Percentiles rank a stretch among this genome's conserved stretches.
phyloP scores from a whole-genome alignment of 2,797 vertebrate species.

The Chrysocyon brachyurus region DNA sequence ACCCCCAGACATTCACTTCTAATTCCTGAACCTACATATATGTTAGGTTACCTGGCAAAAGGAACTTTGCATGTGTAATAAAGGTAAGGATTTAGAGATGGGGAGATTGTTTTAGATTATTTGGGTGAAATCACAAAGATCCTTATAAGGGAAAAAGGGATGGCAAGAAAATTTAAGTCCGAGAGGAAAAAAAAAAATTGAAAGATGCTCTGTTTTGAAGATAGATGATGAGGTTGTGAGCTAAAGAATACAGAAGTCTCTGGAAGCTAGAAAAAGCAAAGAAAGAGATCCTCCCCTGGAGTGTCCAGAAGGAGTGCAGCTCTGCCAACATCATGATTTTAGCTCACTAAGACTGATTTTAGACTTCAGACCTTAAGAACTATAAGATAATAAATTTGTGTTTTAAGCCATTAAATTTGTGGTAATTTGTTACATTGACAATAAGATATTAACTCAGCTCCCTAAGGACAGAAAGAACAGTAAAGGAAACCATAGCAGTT shows the following conservation, averaged over 20 bases:
- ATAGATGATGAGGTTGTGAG: background rate
- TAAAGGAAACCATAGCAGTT: background rate
- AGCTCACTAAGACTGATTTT: background rate
- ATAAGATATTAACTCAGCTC: background rate
- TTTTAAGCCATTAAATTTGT: slow-evolving; percentile 5
- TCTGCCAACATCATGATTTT: background rate
- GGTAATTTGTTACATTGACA: slow-evolving; percentile 11
- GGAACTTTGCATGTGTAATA: slow-evolving; percentile 11
- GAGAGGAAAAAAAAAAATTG: background rate
- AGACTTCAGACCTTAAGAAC: background rate
- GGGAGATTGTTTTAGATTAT: background rate
- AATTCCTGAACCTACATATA: background rate
- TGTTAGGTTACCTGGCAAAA: background rate
- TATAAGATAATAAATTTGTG: background rate
- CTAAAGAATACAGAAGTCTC: background rate
- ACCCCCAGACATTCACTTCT: background rate
- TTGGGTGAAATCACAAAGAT: background rate
- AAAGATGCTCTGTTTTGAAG: slow-evolving; percentile 36
- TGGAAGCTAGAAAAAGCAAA: slow-evolving; percentile 28
- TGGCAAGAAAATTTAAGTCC: background rate
- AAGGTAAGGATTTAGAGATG: slow-evolving; percentile 17
- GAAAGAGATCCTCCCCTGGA: background rate
- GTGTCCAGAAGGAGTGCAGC: background rate
- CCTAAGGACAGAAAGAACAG: background rate
- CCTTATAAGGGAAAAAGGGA: background rate